Evolutionary conservation across 1,140 invertebrate genomes (phyloP).

Genomic region (Drosophila bocqueti): DNA sequence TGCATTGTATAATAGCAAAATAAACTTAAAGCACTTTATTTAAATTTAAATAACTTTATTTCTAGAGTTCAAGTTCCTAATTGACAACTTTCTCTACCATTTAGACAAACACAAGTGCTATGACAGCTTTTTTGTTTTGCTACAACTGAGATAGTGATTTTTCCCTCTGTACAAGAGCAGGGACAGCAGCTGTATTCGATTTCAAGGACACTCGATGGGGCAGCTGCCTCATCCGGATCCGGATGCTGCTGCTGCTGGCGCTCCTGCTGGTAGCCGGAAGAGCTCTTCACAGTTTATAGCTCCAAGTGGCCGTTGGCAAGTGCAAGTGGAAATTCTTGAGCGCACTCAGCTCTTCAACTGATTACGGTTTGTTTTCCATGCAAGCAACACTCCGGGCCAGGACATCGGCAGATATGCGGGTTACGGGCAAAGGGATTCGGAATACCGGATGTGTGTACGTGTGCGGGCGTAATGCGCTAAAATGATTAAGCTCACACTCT

Average conservation of each 20-base stretch:
- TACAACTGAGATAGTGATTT: background rate
- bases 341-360: conserved; percentile 62
- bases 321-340: conserved; percentile 81
- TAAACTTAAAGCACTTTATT: background rate
- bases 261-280: conserved; percentile 63
- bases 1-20: background rate
- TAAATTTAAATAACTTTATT: background rate
- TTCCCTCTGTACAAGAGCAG: conserved; percentile 25
- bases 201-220: conserved; percentile 73
- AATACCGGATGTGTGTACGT: conserved; percentile 1
- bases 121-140: background rate
- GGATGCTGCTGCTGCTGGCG: conserved; percentile 30
- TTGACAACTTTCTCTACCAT: background rate
- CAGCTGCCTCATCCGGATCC: conserved; percentile 55
- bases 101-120: conserved; percentile 1
- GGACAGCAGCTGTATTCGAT: conserved; percentile 60
- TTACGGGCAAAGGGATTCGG: background rate
- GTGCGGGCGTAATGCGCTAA: conserved; percentile 23
- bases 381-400: conserved; percentile 40
- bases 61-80: background rate
- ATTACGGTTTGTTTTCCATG: conserved; percentile 77
- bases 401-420: conserved; percentile 16
- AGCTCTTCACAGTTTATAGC: conserved; percentile 81
- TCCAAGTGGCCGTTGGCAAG: conserved; percentile 78
- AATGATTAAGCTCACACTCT: conserved; percentile 67